Evolutionary conservation across 2,888 invertebrate genomes (phyloP), one percentile per base, ranked within the genome.

Genomic region (Lamellibrachia satsuma): DNA sequence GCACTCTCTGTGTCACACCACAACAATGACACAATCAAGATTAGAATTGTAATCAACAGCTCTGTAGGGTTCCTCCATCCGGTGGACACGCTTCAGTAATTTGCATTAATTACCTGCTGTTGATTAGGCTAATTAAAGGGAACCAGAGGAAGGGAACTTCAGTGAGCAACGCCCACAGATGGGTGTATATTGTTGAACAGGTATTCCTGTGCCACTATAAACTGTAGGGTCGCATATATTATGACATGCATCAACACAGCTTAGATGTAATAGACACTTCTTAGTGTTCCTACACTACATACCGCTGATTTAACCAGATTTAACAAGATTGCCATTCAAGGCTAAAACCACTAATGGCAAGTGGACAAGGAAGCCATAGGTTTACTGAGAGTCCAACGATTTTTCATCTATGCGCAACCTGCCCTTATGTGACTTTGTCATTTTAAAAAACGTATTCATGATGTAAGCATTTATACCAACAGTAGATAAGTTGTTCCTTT

Each of bases 21-120:
- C 75, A 75, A 75, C 75, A 75, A 75, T 75, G 75, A 75, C 75
- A 75, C 75, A 75, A 75, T 75, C 75, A 75, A 75, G 75, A 75
- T 75, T 75, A 75, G 75, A 75, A 75, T 75, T 75, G 75, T 75
- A 75, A 75, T 75, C 75, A 75, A 75, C 75, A 75, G 75, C 75
- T 75, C 75, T 22, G 6, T 15, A 75, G 75, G 75, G 75, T 75
- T 75, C 75, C 75, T 15, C 75, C 75, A 75, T 75, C 75, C 75
- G 75, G 75, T n/a, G 15, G 75, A 6, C 22, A 75, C 2, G 75
- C 75, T 75, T 15, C 75, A 75, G 22, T n/a, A n/a, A 75, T n/a
- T 75, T 75, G 75, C 75, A 75, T 75, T 75, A 75, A 75, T 75
- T 75, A 75, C 75, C 75, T 22, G 2, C 75, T 75, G 75, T 22